Percentiles rank a stretch among this genome's conserved stretches.
These are phyloP conservation scores for Helicolenus hilgendorfi DNA, from an alignment of 2,797 vertebrate genomes.

Conservation along the genomic window DNA sequence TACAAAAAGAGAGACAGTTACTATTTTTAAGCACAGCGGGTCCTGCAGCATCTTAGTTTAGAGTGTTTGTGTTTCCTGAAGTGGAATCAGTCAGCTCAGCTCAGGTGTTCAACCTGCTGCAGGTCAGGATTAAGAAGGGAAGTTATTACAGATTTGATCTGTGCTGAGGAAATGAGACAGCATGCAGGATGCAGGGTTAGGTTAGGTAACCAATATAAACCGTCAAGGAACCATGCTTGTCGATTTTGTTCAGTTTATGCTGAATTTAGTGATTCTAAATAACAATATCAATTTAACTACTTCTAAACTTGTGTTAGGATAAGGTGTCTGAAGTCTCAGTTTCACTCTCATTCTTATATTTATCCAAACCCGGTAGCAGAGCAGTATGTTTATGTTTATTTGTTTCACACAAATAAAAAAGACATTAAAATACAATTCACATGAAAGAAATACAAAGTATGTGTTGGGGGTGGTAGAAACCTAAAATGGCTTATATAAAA, in stretches of 20 bases:
- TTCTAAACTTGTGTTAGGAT: neutral
- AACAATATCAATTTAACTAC: neutral
- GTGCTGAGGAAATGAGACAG: neutral
- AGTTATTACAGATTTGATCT: slow-evolving; percentile 1
- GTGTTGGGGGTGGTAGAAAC: too few species aligned
- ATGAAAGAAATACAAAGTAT: too few species aligned
- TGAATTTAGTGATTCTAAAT: neutral
- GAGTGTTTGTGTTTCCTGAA: slow-evolving; percentile 24
- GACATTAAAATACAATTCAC: too few species aligned
- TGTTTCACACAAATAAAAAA: too few species aligned
- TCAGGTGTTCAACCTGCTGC: slow-evolving; percentile 28
- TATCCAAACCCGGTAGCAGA: neutral
- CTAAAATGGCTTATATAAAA: too few species aligned
- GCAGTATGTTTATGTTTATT: neutral
- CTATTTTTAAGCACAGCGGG: slow-evolving; percentile 54
- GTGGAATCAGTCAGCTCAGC: slow-evolving; percentile 37
- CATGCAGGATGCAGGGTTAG: neutral
- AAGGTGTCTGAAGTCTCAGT: neutral
- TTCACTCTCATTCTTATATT: neutral
- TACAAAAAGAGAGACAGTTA: slow-evolving; percentile 45
- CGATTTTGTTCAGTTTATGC: neutral
- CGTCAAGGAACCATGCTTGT: neutral
- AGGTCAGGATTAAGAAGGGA: slow-evolving; percentile 24
- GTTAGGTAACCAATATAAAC: neutral
- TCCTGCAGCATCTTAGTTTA: slow-evolving; percentile 31